Conservation (phyloP, 1,140 invertebrate species). For the Atta cephalotes region DNA sequence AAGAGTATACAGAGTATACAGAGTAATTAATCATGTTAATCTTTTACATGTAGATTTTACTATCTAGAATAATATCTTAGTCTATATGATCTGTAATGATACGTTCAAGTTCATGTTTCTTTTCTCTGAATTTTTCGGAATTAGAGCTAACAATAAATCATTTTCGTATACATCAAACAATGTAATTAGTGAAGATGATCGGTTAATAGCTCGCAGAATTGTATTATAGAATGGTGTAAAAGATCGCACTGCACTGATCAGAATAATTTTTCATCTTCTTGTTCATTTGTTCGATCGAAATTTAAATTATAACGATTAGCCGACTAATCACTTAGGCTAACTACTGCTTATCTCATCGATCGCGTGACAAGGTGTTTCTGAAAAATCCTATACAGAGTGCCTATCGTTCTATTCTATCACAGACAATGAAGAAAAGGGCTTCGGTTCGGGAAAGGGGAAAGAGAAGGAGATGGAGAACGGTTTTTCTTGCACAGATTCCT, state of each 20-base stretch:
- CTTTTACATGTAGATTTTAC: not conserved
- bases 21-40: conserved; percentile 20
- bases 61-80: not conserved
- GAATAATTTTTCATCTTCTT: not conserved
- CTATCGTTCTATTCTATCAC: conserved; percentile 4
- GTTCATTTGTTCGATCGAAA: not conserved
- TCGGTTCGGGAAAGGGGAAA: not conserved
- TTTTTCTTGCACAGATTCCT: conserved; percentile 37
- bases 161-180: not conserved
- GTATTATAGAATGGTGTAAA: conserved; percentile 9
- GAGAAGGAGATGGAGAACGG: not conserved
- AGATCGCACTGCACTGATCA: conserved; percentile 1
- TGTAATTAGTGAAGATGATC: conserved; percentile 22
- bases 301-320: conserved; percentile 14
- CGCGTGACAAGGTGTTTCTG: conserved; percentile 14
- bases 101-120: not conserved
- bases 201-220: not conserved
- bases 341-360: conserved; percentile 12
- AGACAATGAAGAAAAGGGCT: conserved; percentile 36
- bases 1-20: not conserved
- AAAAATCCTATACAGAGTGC: conserved; percentile 41
- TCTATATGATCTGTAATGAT: not conserved
- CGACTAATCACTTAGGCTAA: not conserved
- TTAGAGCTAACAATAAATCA: conserved; percentile 34
- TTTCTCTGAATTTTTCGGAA: not conserved